Evolutionary conservation across 2,888 invertebrate species (phyloP), one percentile per base, ranked within the genome.

Genomic region (Pollenia labialis): DNA sequence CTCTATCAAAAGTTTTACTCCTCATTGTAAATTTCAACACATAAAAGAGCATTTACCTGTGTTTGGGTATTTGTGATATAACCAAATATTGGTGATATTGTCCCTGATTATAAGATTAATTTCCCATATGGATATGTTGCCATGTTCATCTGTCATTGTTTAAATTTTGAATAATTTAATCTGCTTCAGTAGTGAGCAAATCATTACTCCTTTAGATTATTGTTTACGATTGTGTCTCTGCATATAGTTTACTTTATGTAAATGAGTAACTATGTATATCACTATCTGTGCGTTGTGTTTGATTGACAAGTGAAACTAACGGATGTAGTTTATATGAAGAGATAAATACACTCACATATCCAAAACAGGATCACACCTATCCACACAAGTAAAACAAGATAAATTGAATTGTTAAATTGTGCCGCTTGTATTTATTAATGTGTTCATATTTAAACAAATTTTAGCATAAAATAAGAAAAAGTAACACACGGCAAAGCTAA

Each of bases 151-250:
- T 86, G 75, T 80, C 75, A 76, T 46, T 74, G 82, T 83, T 80
- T 75, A 75, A 64, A 72, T 58, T 86, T 83, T 83, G 75, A 75
- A 83, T 86, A 83, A 86, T 86, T 86, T 83, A 86, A 86, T 83
- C 71, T 77, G 46, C 77, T 83, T 18, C 80, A 81, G 80, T 83
- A 80, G 74, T 80, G 58, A 58, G 79, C 82, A 83, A 80, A 86
- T 86, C 83, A 86, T 79, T 80, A 66, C 71, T 75, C 54, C 80
- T 79, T 76, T 50, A 66, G 66, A 32, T 66, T 42, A 58, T 66
- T 75, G 81, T 75, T 52, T 7, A 23, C 52, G 66, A 11, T n/a
- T 18, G 4, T 58, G 44, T 46, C 18, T 50, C 16, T n/a, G n/a
- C n/a, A n/a, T n/a, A n/a, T n/a, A n/a, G n/a, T n/a, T n/a, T n/a